These are phyloP conservation scores for Drosophila pseudotakahashii DNA, from an alignment of 2,888 invertebrate species.

Conservation along the genomic window DNA sequence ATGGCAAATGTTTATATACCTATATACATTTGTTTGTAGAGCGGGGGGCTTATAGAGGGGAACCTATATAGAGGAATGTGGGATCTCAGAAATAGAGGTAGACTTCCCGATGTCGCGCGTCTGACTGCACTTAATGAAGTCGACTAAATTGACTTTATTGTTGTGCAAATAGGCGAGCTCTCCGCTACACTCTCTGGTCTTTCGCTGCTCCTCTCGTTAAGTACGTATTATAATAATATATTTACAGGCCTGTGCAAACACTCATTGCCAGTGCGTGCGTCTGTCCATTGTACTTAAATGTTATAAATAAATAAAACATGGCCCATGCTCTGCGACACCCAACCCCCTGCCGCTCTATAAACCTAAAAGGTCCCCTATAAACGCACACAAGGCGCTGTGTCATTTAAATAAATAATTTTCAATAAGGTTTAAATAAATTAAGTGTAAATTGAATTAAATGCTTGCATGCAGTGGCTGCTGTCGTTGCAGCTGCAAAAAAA, in stretches of 20 bases:
- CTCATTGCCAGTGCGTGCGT: slow-evolving; percentile 61
- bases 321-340: slow-evolving; percentile 42
- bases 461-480: slow-evolving; percentile 39
- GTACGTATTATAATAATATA: slow-evolving; percentile 76
- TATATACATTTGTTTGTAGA: slow-evolving; percentile 46
- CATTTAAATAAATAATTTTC: slow-evolving; percentile 63
- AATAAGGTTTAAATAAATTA: slow-evolving; percentile 60
- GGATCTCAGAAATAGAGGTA: slow-evolving; percentile 9
- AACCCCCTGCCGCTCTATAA: slow-evolving; percentile 48
- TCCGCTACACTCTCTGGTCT: slow-evolving; percentile 28
- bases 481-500: slow-evolving; percentile 17
- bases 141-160: slow-evolving; percentile 80
- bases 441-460: slow-evolving; percentile 65
- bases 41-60: neutral
- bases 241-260: slow-evolving; percentile 63
- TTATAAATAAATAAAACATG: slow-evolving; percentile 73
- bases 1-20: slow-evolving; percentile 63
- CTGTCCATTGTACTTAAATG: slow-evolving; percentile 58
- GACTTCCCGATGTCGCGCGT: slow-evolving; percentile 64
- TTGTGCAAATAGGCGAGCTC: slow-evolving; percentile 71
- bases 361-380: slow-evolving; percentile 18
- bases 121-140: slow-evolving; percentile 77
- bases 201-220: slow-evolving; percentile 55
- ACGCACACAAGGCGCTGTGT: slow-evolving; percentile 22
- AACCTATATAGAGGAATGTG: neutral